Evolutionary conservation across 2,888 invertebrate genomes (phyloP).

Genomic region (Agrochola circellaris): DNA sequence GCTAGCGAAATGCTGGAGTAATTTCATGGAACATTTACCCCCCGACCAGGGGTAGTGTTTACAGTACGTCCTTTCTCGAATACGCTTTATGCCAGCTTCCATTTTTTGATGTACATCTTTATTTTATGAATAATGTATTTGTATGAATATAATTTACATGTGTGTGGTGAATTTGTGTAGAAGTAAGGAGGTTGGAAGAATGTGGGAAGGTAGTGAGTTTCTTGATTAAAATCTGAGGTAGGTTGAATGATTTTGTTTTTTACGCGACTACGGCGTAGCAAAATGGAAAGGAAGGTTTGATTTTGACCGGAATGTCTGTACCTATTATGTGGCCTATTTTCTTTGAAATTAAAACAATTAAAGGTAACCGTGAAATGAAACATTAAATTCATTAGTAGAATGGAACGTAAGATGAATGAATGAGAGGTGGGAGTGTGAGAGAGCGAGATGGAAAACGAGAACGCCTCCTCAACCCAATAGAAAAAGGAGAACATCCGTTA

Average conservation of each 20-base stretch:
- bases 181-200: neutral
- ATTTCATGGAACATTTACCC: slow-evolving; percentile 87
- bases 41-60: slow-evolving; percentile 82
- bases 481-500: no score
- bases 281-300: no score
- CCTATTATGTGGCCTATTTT: no score
- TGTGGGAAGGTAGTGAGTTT: slow-evolving; percentile 5
- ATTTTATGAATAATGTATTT: slow-evolving; percentile 69
- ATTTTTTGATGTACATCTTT: slow-evolving; percentile 69
- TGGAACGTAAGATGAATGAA: no score
- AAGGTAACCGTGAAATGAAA: no score
- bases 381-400: no score
- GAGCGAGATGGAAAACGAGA: no score
- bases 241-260: neutral
- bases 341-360: no score
- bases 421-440: no score
- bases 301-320: no score
- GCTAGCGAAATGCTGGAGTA: slow-evolving; percentile 82
- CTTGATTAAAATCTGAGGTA: slow-evolving; percentile 9
- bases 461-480: no score
- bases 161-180: slow-evolving; percentile 28
- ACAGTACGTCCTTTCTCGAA: slow-evolving; percentile 68
- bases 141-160: slow-evolving; percentile 61
- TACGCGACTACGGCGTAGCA: no score
- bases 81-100: slow-evolving; percentile 62